These are phyloP conservation scores for Porphyrio hochstetteri DNA, from an alignment of 2,113 vertebrate genomes.

Conservation along the genomic window DNA sequence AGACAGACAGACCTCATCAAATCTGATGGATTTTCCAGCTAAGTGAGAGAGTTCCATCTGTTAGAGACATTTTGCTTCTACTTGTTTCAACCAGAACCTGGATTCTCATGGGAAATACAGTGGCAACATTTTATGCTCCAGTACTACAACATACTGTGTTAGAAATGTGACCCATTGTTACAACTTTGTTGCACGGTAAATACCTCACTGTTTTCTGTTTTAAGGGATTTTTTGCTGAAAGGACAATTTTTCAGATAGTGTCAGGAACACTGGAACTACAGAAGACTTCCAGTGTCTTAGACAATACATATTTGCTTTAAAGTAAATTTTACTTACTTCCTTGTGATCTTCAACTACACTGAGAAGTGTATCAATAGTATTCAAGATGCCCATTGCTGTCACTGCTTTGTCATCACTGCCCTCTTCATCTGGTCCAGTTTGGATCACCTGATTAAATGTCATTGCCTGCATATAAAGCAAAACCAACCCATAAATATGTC, in stretches of 20 bases:
- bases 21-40: not conserved
- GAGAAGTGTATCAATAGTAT: conserved; percentile 97
- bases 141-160: not conserved
- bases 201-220: not conserved
- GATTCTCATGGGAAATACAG: not conserved
- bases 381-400: conserved; percentile 98
- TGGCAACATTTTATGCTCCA: not conserved
- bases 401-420: conserved; percentile 99
- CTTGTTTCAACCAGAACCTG: not conserved
- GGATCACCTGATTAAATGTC: conserved; percentile 99
- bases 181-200: accelerated
- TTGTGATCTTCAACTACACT: conserved; percentile 99
- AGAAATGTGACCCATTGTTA: not conserved
- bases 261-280: not conserved
- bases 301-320: not conserved
- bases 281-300: not conserved
- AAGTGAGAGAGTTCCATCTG: not conserved
- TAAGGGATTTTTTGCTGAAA: not conserved
- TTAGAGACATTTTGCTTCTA: not conserved
- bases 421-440: conserved; percentile 97
- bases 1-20: not conserved
- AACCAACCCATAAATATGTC: not conserved
- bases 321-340: conserved; percentile 81
- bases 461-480: conserved; percentile 82
- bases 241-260: not conserved